phyloP scores from a whole-genome alignment of 2,888 invertebrate species.

The Gymnosoma rotundatum region DNA sequence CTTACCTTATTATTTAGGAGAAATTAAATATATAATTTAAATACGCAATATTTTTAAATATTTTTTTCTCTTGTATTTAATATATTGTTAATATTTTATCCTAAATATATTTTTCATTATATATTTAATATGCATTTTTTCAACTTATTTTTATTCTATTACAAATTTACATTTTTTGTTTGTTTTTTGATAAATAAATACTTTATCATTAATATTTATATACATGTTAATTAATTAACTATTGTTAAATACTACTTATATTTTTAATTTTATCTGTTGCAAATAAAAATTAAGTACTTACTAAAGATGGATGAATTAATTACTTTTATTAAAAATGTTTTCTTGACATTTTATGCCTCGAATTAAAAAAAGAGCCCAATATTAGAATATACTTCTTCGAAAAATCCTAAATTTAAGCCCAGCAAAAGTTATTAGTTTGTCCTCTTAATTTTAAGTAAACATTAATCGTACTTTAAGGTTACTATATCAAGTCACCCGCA shows the following conservation, averaged over 20 bases:
- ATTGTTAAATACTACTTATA: not conserved
- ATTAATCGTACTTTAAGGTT: too few relatives aligned
- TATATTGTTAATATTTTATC: conserved; percentile 21
- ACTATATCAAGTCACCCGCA: too few relatives aligned
- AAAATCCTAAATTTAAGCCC: too few relatives aligned
- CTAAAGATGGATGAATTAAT: not conserved
- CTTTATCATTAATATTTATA: conserved; percentile 16
- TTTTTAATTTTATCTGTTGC: not conserved
- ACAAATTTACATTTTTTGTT: conserved; percentile 42
- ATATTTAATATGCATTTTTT: conserved; percentile 12
- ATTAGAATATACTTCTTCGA: too few relatives aligned
- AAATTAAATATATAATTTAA: too few relatives aligned
- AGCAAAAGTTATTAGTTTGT: too few relatives aligned
- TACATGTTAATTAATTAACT: conserved; percentile 24
- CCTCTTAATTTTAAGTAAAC: too few relatives aligned
- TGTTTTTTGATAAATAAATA: not conserved
- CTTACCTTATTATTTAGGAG: not conserved
- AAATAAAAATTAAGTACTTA: not conserved
- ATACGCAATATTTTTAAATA: not conserved
- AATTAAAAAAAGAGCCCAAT: too few relatives aligned
- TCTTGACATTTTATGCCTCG: too few relatives aligned
- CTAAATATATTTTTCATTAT: conserved; percentile 12
- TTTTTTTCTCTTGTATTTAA: conserved; percentile 13
- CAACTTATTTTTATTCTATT: not conserved
- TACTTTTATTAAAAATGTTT: not conserved